Conservation (phyloP, 1,140 invertebrate species). For the Scylla paramamosain region DNA sequence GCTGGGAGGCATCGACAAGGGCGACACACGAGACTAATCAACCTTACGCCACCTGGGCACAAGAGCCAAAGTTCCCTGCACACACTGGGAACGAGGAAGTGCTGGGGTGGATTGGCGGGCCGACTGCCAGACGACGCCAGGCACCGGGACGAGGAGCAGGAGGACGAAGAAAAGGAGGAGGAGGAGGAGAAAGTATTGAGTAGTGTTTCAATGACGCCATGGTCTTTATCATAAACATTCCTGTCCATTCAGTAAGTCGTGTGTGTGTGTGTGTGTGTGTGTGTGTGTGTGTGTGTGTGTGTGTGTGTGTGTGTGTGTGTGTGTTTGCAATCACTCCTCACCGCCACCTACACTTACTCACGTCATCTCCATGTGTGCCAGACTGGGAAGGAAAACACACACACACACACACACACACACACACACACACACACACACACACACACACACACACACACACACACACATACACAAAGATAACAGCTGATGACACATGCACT, state of each 20-base stretch:
- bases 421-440: background rate
- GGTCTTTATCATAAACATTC: too few relatives aligned
- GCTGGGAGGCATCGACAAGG: background rate
- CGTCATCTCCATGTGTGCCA: background rate
- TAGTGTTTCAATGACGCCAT: too few relatives aligned
- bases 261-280: conserved; percentile 46
- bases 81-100: background rate
- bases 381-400: background rate
- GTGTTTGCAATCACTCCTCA: background rate
- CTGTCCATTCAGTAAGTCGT: background rate
- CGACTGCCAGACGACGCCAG: conserved; percentile 16
- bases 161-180: background rate
- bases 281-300: conserved; percentile 46
- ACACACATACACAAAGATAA: background rate
- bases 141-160: background rate
- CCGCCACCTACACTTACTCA: background rate
- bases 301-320: conserved; percentile 43
- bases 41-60: background rate
- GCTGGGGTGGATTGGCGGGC: background rate
- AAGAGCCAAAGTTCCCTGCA: background rate
- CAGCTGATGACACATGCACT: background rate
- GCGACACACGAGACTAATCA: background rate
- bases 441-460: background rate
- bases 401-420: background rate
- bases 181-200: background rate